Evolutionary conservation across 2,797 vertebrate genomes (phyloP), one percentile per base, ranked within the genome.

Genomic region (Enteromius mattozi): DNA sequence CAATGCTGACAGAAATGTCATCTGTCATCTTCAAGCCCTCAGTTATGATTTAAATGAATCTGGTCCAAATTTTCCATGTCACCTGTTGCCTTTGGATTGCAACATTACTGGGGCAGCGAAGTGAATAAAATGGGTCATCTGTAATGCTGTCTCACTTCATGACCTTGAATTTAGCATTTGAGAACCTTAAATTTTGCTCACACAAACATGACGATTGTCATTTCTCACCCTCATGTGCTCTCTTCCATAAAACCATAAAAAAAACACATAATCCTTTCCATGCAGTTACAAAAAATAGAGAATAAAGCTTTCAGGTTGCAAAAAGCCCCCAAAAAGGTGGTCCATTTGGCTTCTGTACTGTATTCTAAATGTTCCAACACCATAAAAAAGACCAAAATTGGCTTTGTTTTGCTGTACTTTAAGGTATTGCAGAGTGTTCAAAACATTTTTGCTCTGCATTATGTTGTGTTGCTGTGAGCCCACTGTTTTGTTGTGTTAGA

Each of bases 11-110:
- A 61, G 40, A 47, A 84, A 71, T 84, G 65, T 69, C 49, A 78
- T 54, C 8, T 9, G 13, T 72, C 76, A 79, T 79, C 27, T 51
- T 79, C 30, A 70, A 47, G 14, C 21, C 2, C 30, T 79, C 65
- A 14, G 19, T 56, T 61, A 30, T 63, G 30, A 63, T 84, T 78
- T 27, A 10, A 78, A 78, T 71, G 1, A 35, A 37, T 71, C 51
- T 84, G 51, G 30, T 79, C 40, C 21, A 72, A 37, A 79, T 79
- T 27, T 47, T 3, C 10, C 2, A 27, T 45, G 70, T 40, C 65
- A 78, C 63, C 47, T 77, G 81, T 83, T 83, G 65, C 49, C 19
- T 68, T 68, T 83, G 74, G 35, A 59, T 83, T 83, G 63, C 63
- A 78, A 83, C 74, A 78, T 69, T 37, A 27, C 35, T 14, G 37